Evolutionary conservation across 2,113 vertebrate species (phyloP).

Genomic region (Amblyornis subalaris): DNA sequence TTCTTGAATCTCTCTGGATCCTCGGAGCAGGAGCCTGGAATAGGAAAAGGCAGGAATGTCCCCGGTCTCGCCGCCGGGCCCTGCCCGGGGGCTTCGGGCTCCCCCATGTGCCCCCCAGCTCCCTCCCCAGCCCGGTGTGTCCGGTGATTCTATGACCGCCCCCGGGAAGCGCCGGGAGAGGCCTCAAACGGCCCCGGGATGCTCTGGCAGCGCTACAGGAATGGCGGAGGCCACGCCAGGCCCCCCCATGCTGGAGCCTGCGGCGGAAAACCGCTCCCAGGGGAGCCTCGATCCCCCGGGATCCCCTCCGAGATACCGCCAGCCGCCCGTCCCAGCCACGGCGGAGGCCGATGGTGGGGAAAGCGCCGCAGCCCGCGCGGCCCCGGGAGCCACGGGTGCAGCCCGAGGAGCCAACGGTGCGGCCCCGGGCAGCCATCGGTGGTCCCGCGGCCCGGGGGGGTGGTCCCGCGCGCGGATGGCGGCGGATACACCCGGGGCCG

Average conservation of each 20-base stretch:
- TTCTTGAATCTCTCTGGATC: neutral
- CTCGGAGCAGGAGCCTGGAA: neutral
- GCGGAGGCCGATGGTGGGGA: rapidly evolving
- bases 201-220: neutral
- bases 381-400: neutral
- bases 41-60: neutral
- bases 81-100: neutral
- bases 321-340: neutral
- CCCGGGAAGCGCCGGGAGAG: neutral
- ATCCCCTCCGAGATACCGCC: rapidly evolving
- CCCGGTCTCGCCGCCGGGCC: too few species aligned
- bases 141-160: neutral
- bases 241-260: neutral
- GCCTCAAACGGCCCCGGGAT: conserved; percentile 3
- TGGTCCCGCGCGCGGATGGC: neutral
- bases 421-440: too few species aligned
- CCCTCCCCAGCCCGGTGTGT: neutral
- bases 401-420: too few species aligned
- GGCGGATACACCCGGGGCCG: rapidly evolving
- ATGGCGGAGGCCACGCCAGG: neutral
- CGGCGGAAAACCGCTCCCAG: neutral
- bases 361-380: too few species aligned
- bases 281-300: neutral
- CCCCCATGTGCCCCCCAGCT: rapidly evolving
- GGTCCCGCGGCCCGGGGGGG: rapidly evolving